A percentile compares a stretch with the other conserved stretches of the same genome.
Conservation (phyloP, 37 sponge, comb jelly and placozoan genomes). For the Tethya wilhelma region DNA sequence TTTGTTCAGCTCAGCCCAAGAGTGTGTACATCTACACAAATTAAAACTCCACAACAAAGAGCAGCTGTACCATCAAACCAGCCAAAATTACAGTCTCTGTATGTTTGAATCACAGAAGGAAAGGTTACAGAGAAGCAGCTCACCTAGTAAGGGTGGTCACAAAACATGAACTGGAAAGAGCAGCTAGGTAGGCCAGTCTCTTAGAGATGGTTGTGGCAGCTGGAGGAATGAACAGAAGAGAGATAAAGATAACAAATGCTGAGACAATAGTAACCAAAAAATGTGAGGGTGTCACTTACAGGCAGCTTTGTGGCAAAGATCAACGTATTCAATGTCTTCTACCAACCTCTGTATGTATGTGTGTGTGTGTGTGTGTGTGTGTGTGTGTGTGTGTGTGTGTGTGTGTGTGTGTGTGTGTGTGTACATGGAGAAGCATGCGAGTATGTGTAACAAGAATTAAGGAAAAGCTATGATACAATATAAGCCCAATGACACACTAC, state of each 20-base stretch:
- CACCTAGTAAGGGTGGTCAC: conserved; percentile 80
- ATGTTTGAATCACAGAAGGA: background rate
- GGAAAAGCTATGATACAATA: too few relatives aligned
- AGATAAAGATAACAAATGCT: background rate
- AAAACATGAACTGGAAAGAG: conserved; percentile 64
- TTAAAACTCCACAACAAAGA: too few relatives aligned
- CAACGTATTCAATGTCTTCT: conserved; percentile 93
- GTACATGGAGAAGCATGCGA: background rate
- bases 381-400: conserved; percentile 17
- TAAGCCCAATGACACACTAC: too few relatives aligned
- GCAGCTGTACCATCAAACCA: too few relatives aligned
- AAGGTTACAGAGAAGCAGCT: background rate
- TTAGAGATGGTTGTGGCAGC: conserved; percentile 35
- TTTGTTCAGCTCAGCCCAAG: too few relatives aligned
- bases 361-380: background rate
- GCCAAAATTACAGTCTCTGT: too few relatives aligned
- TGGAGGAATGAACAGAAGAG: background rate
- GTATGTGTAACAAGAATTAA: background rate
- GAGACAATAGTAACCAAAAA: background rate
- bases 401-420: conserved; percentile 1
- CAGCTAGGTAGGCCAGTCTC: conserved; percentile 78
- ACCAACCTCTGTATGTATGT: conserved; percentile 64
- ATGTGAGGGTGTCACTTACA: conserved; percentile 41
- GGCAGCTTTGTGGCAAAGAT: conserved; percentile 85
- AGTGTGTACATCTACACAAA: too few relatives aligned